Conservation (phyloP, 1,140 invertebrate species). For the Pogonomyrmex californicus region DNA sequence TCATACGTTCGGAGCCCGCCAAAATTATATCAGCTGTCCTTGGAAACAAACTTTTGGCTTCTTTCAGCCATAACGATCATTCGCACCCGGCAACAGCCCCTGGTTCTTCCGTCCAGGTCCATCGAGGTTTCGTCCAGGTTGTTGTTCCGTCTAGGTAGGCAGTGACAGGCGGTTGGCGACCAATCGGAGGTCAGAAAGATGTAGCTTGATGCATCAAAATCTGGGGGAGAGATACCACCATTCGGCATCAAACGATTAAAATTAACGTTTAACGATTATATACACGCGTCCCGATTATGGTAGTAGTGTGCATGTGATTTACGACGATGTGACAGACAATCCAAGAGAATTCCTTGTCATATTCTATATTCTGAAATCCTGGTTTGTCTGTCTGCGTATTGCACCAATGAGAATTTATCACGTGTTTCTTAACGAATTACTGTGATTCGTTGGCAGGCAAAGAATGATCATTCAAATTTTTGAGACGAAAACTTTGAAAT, state of each 20-base stretch:
- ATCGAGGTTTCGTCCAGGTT: slow-evolving; percentile 8
- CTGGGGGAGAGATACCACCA: slow-evolving; percentile 29
- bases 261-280: slow-evolving; percentile 50
- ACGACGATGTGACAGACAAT: slow-evolving; percentile 46
- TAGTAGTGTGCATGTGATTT: slow-evolving; percentile 20
- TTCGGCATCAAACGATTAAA: slow-evolving; percentile 29
- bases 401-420: too few species aligned
- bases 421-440: too few species aligned
- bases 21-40: slow-evolving; percentile 86
- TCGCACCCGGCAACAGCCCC: slow-evolving; percentile 66
- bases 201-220: not conserved
- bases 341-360: too few species aligned
- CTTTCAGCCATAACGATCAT: slow-evolving; percentile 60
- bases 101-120: slow-evolving; percentile 64
- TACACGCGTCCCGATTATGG: slow-evolving; percentile 7
- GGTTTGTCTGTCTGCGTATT: too few species aligned
- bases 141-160: slow-evolving; percentile 31
- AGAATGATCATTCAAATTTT: too few species aligned
- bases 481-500: too few species aligned
- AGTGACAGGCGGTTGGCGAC: slow-evolving; percentile 12
- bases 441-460: too few species aligned
- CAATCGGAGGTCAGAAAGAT: slow-evolving; percentile 29
- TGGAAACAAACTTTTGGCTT: slow-evolving; percentile 73
- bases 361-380: too few species aligned
- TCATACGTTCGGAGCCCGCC: slow-evolving; percentile 78